A percentile compares a stretch with the other conserved stretches of the same genome.
phyloP scores from a whole-genome alignment of 92 coral and sea anemone genomes.

The Porites rus region DNA sequence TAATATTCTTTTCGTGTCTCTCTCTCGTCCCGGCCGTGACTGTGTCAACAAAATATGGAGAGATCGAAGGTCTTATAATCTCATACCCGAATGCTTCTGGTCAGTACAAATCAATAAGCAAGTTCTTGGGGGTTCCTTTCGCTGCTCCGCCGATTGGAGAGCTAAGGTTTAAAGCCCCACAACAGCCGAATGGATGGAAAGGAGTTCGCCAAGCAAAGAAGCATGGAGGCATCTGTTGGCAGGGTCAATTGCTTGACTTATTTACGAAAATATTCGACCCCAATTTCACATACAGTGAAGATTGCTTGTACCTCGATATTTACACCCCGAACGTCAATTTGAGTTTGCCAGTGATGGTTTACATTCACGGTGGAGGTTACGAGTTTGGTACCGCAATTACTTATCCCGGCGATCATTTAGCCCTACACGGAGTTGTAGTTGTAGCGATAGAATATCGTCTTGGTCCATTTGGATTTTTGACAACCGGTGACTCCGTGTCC shows the following conservation, averaged over 20 bases:
- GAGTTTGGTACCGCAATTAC: conserved; percentile 41
- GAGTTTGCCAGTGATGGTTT: conserved; percentile 56
- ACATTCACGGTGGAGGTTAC: conserved; percentile 58
- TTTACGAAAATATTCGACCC: background rate
- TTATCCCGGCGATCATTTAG: conserved; percentile 9
- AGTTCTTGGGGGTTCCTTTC: conserved; percentile 73
- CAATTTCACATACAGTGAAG: conserved; percentile 21
- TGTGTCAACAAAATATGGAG: conserved; percentile 34
- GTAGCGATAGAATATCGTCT: conserved; percentile 43
- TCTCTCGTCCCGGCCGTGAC: conserved; percentile 1
- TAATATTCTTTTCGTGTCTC: background rate
- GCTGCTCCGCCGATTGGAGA: conserved; percentile 60
- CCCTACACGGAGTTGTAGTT: background rate
- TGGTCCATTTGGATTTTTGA: conserved; percentile 26
- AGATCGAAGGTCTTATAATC: conserved; percentile 6
- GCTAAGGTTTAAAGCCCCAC: conserved; percentile 62
- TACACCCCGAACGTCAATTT: conserved; percentile 16
- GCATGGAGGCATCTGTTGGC: conserved; percentile 64
- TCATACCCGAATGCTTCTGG: conserved; percentile 4
- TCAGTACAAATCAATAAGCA: conserved; percentile 31
- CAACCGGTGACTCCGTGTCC: conserved; percentile 51
- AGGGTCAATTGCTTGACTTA: background rate
- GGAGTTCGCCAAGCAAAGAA: conserved; percentile 33
- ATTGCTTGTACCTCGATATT: conserved; percentile 46
- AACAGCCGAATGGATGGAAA: conserved; percentile 58